Percentiles rank a stretch among this genome's conserved stretches.
Evolutionary conservation across 1,140 invertebrate genomes (phyloP).

Genomic region (Pogonognathellus flavescens): DNA sequence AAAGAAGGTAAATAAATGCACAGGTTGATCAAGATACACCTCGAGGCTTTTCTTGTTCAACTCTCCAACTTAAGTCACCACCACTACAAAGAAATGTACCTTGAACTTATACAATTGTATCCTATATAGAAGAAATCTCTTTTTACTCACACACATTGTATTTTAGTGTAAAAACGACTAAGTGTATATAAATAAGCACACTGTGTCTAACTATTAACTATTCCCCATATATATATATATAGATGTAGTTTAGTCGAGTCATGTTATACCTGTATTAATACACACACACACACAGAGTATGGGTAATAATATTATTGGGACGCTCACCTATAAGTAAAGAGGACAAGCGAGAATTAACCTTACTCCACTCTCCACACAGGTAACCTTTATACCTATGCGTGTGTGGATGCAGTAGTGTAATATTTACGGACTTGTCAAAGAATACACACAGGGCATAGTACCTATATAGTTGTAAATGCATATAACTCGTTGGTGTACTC

Average conservation of each 20-base stretch:
- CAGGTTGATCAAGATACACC: conserved; percentile 46
- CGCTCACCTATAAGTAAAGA: neutral
- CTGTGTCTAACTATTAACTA: no score
- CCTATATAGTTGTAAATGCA: neutral
- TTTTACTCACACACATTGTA: no score
- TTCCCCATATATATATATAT: no score
- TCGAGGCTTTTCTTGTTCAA: conserved; percentile 33
- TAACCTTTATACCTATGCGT: neutral
- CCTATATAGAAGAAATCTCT: no score
- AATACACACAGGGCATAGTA: neutral
- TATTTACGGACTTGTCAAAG: neutral
- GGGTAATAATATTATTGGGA: no score
- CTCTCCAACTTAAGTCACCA: conserved; percentile 14
- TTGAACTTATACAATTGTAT: conserved; percentile 18
- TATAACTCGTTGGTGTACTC: neutral
- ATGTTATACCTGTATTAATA: no score
- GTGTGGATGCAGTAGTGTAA: conserved; percentile 7
- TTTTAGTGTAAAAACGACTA: no score
- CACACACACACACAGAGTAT: no score
- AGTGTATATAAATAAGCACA: no score
- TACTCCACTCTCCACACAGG: neutral
- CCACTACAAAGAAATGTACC: conserved; percentile 20
- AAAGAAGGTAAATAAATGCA: conserved; percentile 46
- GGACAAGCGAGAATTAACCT: conserved; percentile 48
- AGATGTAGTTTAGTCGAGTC: no score